These are phyloP conservation scores for Rhipidura dahli DNA, from an alignment of 2,113 vertebrate species.

Conservation along the genomic window DNA sequence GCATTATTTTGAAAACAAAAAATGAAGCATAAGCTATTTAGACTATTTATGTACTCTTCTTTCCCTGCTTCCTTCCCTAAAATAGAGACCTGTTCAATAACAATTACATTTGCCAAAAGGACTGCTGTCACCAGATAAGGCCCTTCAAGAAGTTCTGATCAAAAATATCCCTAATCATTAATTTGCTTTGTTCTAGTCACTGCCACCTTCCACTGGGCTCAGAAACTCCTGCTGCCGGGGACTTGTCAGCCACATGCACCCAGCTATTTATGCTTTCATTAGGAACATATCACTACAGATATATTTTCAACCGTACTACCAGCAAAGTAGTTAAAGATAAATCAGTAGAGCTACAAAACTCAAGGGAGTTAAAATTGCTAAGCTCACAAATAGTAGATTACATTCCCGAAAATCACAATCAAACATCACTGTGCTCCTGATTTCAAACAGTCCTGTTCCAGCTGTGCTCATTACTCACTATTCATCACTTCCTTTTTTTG, in stretches of 20 bases:
- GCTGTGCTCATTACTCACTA: constrained; percentile 47
- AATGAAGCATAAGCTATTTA: not conserved
- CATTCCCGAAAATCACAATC: constrained; percentile 30
- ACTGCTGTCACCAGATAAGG: not conserved
- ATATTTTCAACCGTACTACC: not conserved
- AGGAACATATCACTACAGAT: not conserved
- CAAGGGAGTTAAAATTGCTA: constrained; percentile 11
- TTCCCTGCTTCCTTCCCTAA: not conserved
- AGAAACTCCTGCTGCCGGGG: not conserved
- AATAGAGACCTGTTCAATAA: not conserved
- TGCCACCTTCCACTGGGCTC: not conserved
- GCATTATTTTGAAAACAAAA: not conserved
- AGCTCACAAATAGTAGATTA: constrained; percentile 39
- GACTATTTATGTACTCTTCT: not conserved
- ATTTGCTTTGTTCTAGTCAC: not conserved
- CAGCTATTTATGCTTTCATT: constrained; percentile 24
- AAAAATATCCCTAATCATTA: not conserved
- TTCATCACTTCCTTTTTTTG: not conserved
- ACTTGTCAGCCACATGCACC: not conserved
- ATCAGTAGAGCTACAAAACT: not conserved
- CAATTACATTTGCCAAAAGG: not conserved
- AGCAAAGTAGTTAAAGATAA: constrained; percentile 15
- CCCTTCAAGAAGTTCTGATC: not conserved
- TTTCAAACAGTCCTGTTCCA: constrained; percentile 23
- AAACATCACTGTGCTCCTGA: constrained; percentile 35